phyloP scores from a whole-genome alignment of 2,797 vertebrate species.

The Pteronotus mesoamericanus region DNA sequence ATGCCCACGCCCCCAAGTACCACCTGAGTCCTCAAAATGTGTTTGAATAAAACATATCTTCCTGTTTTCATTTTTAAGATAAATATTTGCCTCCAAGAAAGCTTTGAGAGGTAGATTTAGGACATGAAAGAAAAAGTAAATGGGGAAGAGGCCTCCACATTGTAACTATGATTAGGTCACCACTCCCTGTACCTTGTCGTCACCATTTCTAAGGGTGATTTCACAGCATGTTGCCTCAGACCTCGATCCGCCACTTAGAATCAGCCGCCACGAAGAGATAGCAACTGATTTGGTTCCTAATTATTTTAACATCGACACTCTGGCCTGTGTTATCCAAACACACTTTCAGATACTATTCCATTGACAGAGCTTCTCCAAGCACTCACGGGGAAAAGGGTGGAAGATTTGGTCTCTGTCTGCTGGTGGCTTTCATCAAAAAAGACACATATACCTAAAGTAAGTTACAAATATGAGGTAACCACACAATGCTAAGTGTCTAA shows the following conservation, averaged over 20 bases:
- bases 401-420: not conserved
- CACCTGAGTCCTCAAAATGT: not conserved
- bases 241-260: not conserved
- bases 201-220: not conserved
- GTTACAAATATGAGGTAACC: not conserved
- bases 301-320: not conserved
- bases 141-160: not conserved
- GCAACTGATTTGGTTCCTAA: not conserved
- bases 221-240: not conserved
- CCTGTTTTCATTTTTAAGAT: not conserved
- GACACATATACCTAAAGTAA: not conserved
- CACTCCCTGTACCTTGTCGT: not conserved
- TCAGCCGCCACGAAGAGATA: not conserved
- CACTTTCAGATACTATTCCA: not conserved
- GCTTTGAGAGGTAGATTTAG: not conserved
- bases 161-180: not conserved
- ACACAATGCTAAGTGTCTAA: not conserved
- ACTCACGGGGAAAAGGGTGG: not conserved
- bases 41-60: not conserved
- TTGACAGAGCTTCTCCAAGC: not conserved
- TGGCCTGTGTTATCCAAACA: not conserved
- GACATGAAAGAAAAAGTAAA: not conserved
- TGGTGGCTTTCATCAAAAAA: not conserved
- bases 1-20: not conserved
- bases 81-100: not conserved